These are phyloP conservation scores for Chloropsis hardwickii DNA, from an alignment of 2,113 vertebrate genomes.

Conservation along the genomic window DNA sequence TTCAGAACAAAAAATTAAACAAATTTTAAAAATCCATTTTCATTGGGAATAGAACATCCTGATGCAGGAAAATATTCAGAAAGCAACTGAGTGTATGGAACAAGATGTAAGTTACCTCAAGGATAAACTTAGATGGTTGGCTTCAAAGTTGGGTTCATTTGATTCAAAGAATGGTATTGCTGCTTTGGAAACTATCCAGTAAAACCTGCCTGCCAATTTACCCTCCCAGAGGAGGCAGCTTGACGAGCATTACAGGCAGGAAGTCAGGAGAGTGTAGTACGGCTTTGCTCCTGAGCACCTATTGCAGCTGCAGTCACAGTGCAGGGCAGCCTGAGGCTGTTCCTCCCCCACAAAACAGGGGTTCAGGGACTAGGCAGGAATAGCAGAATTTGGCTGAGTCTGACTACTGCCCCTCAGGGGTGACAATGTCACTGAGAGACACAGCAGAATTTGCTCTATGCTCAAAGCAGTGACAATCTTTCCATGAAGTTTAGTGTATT, in stretches of 20 bases:
- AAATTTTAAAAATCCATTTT: not conserved
- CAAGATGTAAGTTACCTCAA: not conserved
- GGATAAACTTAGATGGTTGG: not conserved
- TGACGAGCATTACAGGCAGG: not conserved
- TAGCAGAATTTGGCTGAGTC: not conserved
- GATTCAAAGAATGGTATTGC: not conserved
- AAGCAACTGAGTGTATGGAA: rapidly evolving
- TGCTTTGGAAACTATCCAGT: not conserved
- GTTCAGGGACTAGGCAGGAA: not conserved
- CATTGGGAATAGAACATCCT: not conserved
- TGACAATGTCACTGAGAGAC: not conserved
- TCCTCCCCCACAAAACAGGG: not conserved
- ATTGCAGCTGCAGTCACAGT: not conserved
- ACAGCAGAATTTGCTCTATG: not conserved
- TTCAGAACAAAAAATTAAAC: not conserved
- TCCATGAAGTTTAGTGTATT: not conserved
- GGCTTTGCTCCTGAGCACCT: not conserved
- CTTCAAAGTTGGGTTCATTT: not conserved
- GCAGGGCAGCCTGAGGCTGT: not conserved
- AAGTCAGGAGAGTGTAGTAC: not conserved
- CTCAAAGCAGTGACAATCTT: not conserved
- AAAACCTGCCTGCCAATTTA: not conserved
- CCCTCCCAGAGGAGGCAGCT: not conserved
- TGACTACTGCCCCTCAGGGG: not conserved
- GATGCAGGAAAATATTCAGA: not conserved